A percentile compares a stretch with the other conserved stretches of the same genome.
These are phyloP conservation scores for Neotoma lepida DNA, from an alignment of 2,113 vertebrate genomes.

Conservation along the genomic window DNA sequence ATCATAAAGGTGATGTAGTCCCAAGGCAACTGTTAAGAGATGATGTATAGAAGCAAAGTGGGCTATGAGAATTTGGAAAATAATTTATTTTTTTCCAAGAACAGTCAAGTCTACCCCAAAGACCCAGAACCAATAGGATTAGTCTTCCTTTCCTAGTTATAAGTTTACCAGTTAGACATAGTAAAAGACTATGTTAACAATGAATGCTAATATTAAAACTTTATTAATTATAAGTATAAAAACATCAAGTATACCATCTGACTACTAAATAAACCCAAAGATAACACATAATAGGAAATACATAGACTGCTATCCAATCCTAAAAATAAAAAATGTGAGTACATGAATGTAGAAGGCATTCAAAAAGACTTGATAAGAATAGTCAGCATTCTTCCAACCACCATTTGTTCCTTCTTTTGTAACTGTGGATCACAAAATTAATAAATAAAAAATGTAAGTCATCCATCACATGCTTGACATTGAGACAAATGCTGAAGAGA, in stretches of 20 bases:
- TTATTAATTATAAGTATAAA: slow-evolving; percentile 63
- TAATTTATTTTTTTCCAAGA: background rate
- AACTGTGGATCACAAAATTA: slow-evolving; percentile 84
- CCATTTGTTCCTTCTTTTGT: slow-evolving; percentile 80
- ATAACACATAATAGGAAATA: background rate
- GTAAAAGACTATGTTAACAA: slow-evolving; percentile 1
- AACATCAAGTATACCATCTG: background rate
- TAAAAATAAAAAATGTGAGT: slow-evolving; percentile 64
- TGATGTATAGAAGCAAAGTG: background rate
- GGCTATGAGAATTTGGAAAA: background rate
- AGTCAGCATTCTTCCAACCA: slow-evolving; percentile 79
- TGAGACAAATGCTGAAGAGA: background rate
- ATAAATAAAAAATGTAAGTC: slow-evolving; percentile 47
- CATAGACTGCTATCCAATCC: slow-evolving; percentile 35
- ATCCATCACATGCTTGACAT: background rate
- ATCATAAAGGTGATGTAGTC: background rate
- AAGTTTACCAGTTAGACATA: slow-evolving; percentile 10
- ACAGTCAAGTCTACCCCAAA: background rate
- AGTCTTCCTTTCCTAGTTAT: slow-evolving; percentile 7
- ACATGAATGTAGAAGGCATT: slow-evolving; percentile 58
- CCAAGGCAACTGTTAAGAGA: slow-evolving; percentile 34
- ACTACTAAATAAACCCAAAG: slow-evolving; percentile 8
- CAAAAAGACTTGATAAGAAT: slow-evolving; percentile 75
- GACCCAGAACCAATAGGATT: background rate
- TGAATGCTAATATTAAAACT: slow-evolving; percentile 17